Conservation (phyloP, 2,113 vertebrate species). For the Cynoglossus semilaevis region DNA sequence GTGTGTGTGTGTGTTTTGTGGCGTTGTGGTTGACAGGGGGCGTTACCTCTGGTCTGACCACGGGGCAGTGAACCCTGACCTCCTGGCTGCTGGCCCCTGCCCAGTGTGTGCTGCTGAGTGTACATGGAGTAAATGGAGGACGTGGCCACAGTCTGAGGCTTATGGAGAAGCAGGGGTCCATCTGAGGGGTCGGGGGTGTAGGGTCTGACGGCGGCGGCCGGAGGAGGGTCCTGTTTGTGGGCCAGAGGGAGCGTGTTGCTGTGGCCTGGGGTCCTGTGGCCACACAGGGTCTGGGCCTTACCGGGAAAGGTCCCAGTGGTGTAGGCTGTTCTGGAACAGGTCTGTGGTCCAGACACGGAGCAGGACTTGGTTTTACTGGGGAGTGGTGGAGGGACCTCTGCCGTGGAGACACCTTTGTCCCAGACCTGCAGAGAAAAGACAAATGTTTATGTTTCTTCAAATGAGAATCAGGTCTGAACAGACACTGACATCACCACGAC, state of each 20-base stretch:
- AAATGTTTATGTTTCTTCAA: background rate
- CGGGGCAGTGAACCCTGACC: conserved; percentile 83
- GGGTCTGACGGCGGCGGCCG: conserved; percentile 87
- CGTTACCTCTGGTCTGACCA: conserved; percentile 78
- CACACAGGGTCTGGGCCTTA: conserved; percentile 64
- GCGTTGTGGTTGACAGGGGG: background rate
- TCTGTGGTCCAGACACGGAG: conserved; percentile 59
- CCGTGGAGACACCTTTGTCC: conserved; percentile 77
- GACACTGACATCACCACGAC: too few relatives aligned
- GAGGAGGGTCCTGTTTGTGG: conserved; percentile 83
- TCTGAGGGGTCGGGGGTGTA: conserved; percentile 82
- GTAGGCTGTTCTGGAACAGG: conserved; percentile 62
- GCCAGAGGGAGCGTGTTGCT: conserved; percentile 73
- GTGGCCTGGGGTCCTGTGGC: conserved; percentile 65
- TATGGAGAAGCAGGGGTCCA: conserved; percentile 57
- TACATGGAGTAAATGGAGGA: conserved; percentile 97
- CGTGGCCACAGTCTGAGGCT: conserved; percentile 86
- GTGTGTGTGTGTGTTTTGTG: too few relatives aligned
- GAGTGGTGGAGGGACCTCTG: conserved; percentile 80
- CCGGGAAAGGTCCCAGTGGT: conserved; percentile 71
- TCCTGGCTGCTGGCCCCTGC: conserved; percentile 82
- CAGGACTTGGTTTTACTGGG: conserved; percentile 88
- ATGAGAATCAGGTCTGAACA: too few relatives aligned
- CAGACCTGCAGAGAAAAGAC: conserved; percentile 68
- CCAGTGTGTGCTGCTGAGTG: conserved; percentile 82